Conservation (phyloP, 2,113 vertebrate genomes). For the mouse (Mus musculus) region DNA sequence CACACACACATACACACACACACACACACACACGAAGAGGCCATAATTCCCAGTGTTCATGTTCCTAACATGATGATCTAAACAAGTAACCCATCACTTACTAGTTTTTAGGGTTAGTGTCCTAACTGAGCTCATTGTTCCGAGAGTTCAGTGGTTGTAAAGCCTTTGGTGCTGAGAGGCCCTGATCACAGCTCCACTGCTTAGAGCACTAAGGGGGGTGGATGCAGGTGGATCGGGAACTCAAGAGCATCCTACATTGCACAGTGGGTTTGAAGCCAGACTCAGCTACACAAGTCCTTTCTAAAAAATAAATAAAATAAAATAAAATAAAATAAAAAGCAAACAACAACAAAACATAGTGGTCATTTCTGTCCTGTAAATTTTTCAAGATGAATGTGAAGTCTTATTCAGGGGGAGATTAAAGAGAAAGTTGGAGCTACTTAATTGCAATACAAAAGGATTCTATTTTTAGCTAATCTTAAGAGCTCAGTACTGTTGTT, state of each 20-base stretch:
- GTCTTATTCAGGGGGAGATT: constrained; percentile 31
- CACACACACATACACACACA: neutral
- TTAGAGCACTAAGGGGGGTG: neutral
- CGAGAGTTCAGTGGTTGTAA: neutral
- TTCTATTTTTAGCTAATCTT: constrained; percentile 7
- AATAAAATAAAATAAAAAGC: neutral
- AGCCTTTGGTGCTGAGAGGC: neutral
- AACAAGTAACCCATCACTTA: neutral
- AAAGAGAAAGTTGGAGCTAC: neutral
- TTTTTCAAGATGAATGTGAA: neutral
- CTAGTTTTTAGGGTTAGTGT: neutral
- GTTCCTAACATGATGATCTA: neutral
- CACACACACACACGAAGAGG: neutral
- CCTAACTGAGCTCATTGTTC: neutral
- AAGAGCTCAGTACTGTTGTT: neutral
- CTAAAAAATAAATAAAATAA: neutral
- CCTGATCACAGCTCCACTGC: neutral
- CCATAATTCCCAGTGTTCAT: neutral
- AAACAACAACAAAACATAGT: neutral
- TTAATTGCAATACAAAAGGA: neutral
- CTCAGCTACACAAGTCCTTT: neutral
- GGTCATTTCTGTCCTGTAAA: constrained; percentile 6
- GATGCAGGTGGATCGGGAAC: neutral
- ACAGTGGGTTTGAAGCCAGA: neutral
- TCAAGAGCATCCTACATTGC: neutral